A percentile compares a stretch with the other conserved stretches of the same genome.
Evolutionary conservation across 2,113 vertebrate species (phyloP).

Genomic region (Oostethus manadensis): DNA sequence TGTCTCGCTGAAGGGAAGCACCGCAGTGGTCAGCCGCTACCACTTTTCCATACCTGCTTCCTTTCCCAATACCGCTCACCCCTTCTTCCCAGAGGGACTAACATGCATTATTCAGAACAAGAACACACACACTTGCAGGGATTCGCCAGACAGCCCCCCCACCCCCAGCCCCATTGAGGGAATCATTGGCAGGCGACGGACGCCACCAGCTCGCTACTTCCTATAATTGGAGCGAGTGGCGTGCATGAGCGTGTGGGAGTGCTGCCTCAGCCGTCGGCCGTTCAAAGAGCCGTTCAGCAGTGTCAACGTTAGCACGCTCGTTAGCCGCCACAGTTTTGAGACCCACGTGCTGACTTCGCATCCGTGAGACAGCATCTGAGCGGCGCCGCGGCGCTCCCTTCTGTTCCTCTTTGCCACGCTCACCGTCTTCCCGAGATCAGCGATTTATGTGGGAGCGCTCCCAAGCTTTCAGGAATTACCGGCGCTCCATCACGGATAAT

Average conservation of each 20-base stretch:
- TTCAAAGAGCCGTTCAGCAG: conserved; percentile 56
- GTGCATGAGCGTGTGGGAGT: conserved; percentile 27
- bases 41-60: conserved; percentile 15
- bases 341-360: background rate
- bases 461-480: conserved; percentile 65
- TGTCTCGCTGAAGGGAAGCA: background rate
- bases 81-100: conserved; percentile 41
- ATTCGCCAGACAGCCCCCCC: conserved; percentile 55
- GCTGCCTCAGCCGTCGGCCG: conserved; percentile 62
- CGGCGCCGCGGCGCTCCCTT: conserved; percentile 25
- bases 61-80: background rate
- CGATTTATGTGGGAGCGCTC: conserved; percentile 60
- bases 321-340: conserved; percentile 43
- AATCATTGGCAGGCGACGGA: conserved; percentile 37
- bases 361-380: background rate
- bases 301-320: conserved; percentile 47
- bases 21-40: no score
- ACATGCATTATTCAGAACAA: conserved; percentile 63
- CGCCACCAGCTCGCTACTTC: conserved; percentile 49
- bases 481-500: conserved; percentile 67
- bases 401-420: conserved; percentile 21
- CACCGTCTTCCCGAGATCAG: conserved; percentile 49
- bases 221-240: conserved; percentile 56
- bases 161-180: background rate
- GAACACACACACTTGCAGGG: background rate